Conservation (phyloP, 2,113 vertebrate genomes). For the Crotalus tigris region DNA sequence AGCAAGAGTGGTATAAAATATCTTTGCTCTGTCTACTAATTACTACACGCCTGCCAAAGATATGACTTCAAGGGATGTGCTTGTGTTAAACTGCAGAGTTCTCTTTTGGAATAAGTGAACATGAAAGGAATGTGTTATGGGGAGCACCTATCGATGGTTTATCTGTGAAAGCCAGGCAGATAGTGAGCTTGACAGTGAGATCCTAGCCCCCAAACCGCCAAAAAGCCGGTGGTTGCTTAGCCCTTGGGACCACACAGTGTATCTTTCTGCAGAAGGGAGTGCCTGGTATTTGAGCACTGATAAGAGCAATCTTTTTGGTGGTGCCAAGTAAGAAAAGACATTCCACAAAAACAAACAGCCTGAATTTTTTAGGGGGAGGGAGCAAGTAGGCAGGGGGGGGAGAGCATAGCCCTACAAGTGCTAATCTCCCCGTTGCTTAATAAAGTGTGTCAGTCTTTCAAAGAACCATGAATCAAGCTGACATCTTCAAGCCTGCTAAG, state of each 20-base stretch:
- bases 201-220: slow-evolving; percentile 72
- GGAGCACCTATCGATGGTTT: slow-evolving; percentile 68
- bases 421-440: slow-evolving; percentile 15
- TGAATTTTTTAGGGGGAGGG: not conserved
- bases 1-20: slow-evolving; percentile 51
- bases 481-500: not conserved
- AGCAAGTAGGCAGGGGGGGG: slow-evolving; percentile 4
- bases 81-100: slow-evolving; percentile 54
- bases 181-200: slow-evolving; percentile 75
- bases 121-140: slow-evolving; percentile 76
- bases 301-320: slow-evolving; percentile 74
- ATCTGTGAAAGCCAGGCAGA: slow-evolving; percentile 68
- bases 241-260: slow-evolving; percentile 58
- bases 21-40: slow-evolving; percentile 56
- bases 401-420: not conserved
- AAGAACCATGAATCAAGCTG: slow-evolving; percentile 14
- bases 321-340: slow-evolving; percentile 72
- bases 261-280: slow-evolving; percentile 77
- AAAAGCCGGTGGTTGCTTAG: slow-evolving; percentile 69
- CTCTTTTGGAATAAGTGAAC: slow-evolving; percentile 65
- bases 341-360: slow-evolving; percentile 71
- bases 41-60: slow-evolving; percentile 59
- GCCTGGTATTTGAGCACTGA: slow-evolving; percentile 78
- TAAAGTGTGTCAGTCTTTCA: slow-evolving; percentile 16
- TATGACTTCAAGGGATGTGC: slow-evolving; percentile 61